phyloP scores from a whole-genome alignment of 1,140 invertebrate genomes.

The Brachionus koreanus region DNA sequence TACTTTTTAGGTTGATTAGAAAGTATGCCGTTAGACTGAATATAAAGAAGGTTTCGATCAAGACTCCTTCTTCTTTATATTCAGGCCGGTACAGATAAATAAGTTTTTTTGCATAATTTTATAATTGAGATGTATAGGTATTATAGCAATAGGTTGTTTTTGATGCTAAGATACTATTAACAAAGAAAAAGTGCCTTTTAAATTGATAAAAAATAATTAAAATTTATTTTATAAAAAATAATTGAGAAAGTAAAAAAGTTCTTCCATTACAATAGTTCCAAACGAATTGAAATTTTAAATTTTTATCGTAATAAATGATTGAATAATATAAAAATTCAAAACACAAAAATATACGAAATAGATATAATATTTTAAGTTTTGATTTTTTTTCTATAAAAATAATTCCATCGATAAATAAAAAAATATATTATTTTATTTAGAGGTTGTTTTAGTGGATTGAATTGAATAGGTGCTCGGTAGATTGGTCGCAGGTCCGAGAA shows the following conservation, averaged over 20 bases:
- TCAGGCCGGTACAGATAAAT: no score
- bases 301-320: neutral
- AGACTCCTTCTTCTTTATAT: no score
- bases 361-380: neutral
- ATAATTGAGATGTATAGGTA: no score
- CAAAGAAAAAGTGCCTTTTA: no score
- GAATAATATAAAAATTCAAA: neutral
- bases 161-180: no score
- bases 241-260: neutral
- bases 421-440: neutral
- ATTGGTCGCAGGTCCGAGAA: conserved; percentile 28
- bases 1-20: no score
- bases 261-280: neutral
- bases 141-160: no score
- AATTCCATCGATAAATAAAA: neutral
- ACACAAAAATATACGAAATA: conserved; percentile 18
- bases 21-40: no score
- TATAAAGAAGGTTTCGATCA: no score
- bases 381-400: neutral
- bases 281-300: neutral
- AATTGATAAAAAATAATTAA: neutral
- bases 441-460: neutral
- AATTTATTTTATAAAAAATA: neutral
- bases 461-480: neutral
- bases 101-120: no score